phyloP scores from a whole-genome alignment of 2,797 vertebrate genomes.

The Amazona finschi region DNA sequence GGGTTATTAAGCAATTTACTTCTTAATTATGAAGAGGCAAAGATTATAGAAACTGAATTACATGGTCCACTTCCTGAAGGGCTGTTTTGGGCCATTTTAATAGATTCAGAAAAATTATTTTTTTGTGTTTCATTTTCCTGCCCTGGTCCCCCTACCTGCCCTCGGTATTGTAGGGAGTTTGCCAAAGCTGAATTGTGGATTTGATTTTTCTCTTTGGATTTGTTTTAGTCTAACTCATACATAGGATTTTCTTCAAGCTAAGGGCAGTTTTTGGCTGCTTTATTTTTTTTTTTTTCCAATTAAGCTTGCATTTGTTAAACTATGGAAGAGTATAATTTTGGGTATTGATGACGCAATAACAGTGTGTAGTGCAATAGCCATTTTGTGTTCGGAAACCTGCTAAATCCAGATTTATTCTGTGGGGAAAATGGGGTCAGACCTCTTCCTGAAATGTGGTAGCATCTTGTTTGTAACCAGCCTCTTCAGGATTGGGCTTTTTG shows the following conservation, averaged over 20 bases:
- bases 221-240: not conserved
- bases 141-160: fast-evolving
- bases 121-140: not conserved
- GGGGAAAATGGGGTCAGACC: not conserved
- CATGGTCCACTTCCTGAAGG: not conserved
- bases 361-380: not conserved
- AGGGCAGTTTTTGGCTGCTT: not conserved
- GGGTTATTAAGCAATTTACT: not conserved
- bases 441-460: not conserved
- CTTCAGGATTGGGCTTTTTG: not conserved
- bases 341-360: not conserved
- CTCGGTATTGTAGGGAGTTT: not conserved
- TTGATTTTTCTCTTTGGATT: not conserved
- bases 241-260: not conserved
- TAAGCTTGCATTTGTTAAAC: not conserved
- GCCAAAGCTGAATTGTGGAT: not conserved
- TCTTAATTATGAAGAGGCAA: not conserved
- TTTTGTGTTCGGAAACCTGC: not conserved
- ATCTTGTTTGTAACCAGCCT: not conserved
- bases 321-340: not conserved
- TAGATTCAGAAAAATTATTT: not conserved
- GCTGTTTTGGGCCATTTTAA: not conserved
- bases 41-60: not conserved
- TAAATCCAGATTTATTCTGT: not conserved
- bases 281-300: not conserved